Base-by-base conservation (phyloP, 2,888 invertebrate species). In the Morpho achilles region DNA sequence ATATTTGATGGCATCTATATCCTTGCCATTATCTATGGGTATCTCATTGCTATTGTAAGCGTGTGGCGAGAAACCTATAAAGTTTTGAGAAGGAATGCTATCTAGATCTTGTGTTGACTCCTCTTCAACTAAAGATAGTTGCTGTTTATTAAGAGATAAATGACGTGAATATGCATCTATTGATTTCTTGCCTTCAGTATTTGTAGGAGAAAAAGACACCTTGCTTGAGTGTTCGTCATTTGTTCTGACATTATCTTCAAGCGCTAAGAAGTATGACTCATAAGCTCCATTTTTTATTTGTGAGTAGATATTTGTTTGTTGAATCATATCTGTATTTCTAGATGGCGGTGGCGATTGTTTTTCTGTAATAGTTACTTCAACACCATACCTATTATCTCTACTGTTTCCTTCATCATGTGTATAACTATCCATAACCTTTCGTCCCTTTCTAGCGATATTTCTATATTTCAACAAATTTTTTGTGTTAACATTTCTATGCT, bases 71-170 rank as follows among this genome's bases (percentile, higher is more conserved):
- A 85, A 68, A 59, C 82, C 86, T 2, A 77, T 68, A 58, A 79
- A 62, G 50, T 81, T 81, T 56, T 87, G 86, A 7, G 87, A 87
- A 16, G 83, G 83, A 1, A 80, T 76, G 70, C 86, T 87, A 43
- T 91, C 91, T 10, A 88, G 66, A 60, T 91, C 91, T 72, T 91
- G 91, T 3, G 81, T 82, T 0, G 89, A 90, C 67, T 91, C 91
- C 67, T 91, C 91, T 77, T 91, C 91, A 3, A 91, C 91, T 60
- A 91, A 71, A 3, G 91, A 91, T 0, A 91, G 70, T 64, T 91
- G 89, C 63, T 89, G 86, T 65, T 84, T 87, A 3, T 81, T 84
- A 39, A 79, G 63, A 9, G 75, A 76, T 3, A 85, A 68, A 43
- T 81, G 76, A 47, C 73, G 79, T 4, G 79, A 77, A 60, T 84